Evolutionary conservation across 2,113 vertebrate species (phyloP), one percentile per base, ranked within the genome.

Genomic region (Gymnarchus niloticus): DNA sequence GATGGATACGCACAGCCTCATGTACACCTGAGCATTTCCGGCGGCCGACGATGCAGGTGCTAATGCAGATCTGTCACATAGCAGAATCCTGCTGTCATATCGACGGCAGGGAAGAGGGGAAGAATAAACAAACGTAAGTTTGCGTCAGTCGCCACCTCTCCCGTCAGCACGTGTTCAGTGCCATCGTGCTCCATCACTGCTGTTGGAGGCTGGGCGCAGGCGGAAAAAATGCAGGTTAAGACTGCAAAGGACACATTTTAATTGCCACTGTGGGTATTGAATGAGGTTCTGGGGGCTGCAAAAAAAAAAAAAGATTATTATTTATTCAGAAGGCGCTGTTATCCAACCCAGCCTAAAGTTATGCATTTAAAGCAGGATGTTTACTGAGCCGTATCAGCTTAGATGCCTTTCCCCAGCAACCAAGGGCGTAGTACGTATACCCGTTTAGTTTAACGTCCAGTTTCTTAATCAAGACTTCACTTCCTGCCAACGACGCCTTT

Each of bases 321-420:
- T 82, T 82, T 82, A 82, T 82, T 82, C 25, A 82, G 51, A 82
- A 82, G 80, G 17, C 56, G 51, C 48, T 21, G 25, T 33, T 54
- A 56, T 54, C 23, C 44, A 51, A 46, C 44, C 44, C 77, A 54
- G 25, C 51, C 37, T 33, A 82, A 54, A 54, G 48, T 82, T 54
- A 54, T 54, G 48, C 80, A 82, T 82, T 33, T 82, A 82, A 56
- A 23, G 49, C 80, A 19, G 23, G 6, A 3, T 82, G 80, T 82
- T 54, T 82, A 37, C 28, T 23, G 12, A 52, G 25, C n/a, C n/a
- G 1, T 51, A 12, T 81, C 49, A 54, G 48, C 25, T 41, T 56
- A 6, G 44, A 78, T 6, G 44, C 44, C 44, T 78, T 78, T 48
- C 76, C 44, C 76, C 2, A 37, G 44, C 37, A 78, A 44, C 44